A percentile compares a stretch with the other conserved stretches of the same genome.
Conservation (phyloP, 1,140 invertebrate genomes). For the Caenorhabditis latens region DNA sequence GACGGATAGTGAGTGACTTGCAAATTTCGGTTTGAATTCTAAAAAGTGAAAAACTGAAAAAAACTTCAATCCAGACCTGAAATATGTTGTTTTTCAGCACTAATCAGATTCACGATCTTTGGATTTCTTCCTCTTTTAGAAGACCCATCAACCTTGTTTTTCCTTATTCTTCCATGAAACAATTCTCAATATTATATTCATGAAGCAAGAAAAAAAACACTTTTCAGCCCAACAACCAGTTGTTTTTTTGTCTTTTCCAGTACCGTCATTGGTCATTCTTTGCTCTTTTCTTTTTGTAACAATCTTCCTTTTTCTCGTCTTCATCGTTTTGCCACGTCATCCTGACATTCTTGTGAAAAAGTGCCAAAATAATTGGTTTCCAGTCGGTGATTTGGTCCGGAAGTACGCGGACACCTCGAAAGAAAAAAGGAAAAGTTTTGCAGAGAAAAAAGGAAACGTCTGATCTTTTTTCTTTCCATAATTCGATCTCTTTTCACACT, state of each 20-base stretch:
- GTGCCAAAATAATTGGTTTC: constrained; percentile 47
- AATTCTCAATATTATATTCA: constrained; percentile 9
- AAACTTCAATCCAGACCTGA: no score
- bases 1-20: no score
- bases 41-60: no score
- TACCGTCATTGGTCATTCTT: background rate
- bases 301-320: background rate
- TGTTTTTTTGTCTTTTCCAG: background rate
- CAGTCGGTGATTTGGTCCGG: constrained; percentile 42
- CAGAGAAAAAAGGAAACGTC: background rate
- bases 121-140: background rate
- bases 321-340: background rate
- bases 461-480: constrained; percentile 49
- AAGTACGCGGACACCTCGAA: constrained; percentile 11
- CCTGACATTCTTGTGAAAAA: background rate
- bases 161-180: background rate
- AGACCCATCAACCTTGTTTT: background rate
- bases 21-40: no score
- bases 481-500: constrained; percentile 15
- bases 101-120: background rate
- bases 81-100: no score
- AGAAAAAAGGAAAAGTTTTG: background rate
- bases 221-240: background rate
- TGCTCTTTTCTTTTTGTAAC: constrained; percentile 35
- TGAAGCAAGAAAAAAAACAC: background rate